phyloP scores from a whole-genome alignment of 1,140 invertebrate species.

The Monochamus saltuarius region DNA sequence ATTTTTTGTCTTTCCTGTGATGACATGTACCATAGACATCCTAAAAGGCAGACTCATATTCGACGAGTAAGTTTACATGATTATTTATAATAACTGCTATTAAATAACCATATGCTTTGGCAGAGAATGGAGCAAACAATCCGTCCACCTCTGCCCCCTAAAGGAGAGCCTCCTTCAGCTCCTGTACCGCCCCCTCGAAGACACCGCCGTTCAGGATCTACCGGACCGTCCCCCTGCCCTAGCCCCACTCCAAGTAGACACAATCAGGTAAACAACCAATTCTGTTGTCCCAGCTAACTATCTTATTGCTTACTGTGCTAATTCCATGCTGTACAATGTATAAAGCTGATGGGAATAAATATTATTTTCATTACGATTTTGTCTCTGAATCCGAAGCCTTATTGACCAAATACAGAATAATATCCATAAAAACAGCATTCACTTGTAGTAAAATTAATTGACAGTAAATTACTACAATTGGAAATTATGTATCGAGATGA shows the following conservation, averaged over 20 bases:
- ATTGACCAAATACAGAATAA: constrained; percentile 2
- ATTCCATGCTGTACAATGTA: constrained; percentile 2
- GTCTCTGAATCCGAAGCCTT: constrained; percentile 33
- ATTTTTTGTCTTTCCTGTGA: constrained; percentile 85
- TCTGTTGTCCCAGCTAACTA: constrained; percentile 29
- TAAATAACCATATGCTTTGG: constrained; percentile 5
- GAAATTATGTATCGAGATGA: neutral
- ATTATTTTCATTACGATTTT: constrained; percentile 12
- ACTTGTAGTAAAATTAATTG: neutral
- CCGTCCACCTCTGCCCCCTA: constrained; percentile 78
- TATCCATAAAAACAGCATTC: too few species aligned
- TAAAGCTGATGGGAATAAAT: constrained; percentile 19
- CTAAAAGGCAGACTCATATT: constrained; percentile 77
- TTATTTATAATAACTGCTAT: too few species aligned
- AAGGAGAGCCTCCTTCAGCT: constrained; percentile 63
- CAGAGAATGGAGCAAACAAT: constrained; percentile 46
- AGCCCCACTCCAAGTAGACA: constrained; percentile 45
- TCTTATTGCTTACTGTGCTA: neutral
- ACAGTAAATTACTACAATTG: neutral
- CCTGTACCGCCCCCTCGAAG: constrained; percentile 83
- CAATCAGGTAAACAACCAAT: constrained; percentile 40
- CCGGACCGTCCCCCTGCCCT: constrained; percentile 52
- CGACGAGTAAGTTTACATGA: constrained; percentile 62
- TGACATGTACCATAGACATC: constrained; percentile 92
- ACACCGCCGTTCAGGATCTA: constrained; percentile 60